A percentile compares a stretch with the other conserved stretches of the same genome.
Evolutionary conservation across 2,888 invertebrate genomes (phyloP).

Genomic region (Germaria angustata): DNA sequence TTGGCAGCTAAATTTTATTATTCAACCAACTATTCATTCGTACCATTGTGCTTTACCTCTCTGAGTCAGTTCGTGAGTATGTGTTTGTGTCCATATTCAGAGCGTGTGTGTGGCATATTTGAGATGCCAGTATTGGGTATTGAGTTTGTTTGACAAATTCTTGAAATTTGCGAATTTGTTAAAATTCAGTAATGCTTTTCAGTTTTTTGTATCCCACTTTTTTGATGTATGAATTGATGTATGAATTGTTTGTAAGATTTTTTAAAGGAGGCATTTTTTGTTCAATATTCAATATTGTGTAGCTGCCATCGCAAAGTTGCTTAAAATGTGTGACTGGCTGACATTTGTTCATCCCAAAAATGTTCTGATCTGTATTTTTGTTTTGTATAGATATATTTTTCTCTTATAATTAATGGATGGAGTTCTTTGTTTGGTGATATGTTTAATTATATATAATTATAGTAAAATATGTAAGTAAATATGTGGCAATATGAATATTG

Average conservation of each 20-base stretch:
- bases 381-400: constrained; percentile 9
- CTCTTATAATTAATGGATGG: constrained; percentile 42
- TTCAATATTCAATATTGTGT: constrained; percentile 23
- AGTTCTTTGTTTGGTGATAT: constrained; percentile 46
- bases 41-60: neutral
- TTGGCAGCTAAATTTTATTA: constrained; percentile 30
- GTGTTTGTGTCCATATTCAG: constrained; percentile 67
- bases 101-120: constrained; percentile 77
- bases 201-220: constrained; percentile 35
- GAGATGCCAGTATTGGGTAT: constrained; percentile 69
- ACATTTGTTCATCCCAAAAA: constrained; percentile 63
- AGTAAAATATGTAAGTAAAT: constrained; percentile 50
- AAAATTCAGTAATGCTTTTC: constrained; percentile 60
- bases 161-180: constrained; percentile 71
- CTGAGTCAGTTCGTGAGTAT: constrained; percentile 15
- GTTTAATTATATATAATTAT: constrained; percentile 67
- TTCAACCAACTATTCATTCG: neutral
- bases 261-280: neutral
- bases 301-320: constrained; percentile 21
- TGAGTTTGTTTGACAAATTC: constrained; percentile 75
- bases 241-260: constrained; percentile 23
- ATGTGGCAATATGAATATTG: constrained; percentile 62
- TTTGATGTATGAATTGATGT: constrained; percentile 13
- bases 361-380: constrained; percentile 18
- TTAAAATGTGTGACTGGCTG: constrained; percentile 65